Percentiles rank a stretch among this genome's conserved stretches.
phyloP scores from a whole-genome alignment of 2,797 vertebrate genomes.

The Syndactyla subalaris region DNA sequence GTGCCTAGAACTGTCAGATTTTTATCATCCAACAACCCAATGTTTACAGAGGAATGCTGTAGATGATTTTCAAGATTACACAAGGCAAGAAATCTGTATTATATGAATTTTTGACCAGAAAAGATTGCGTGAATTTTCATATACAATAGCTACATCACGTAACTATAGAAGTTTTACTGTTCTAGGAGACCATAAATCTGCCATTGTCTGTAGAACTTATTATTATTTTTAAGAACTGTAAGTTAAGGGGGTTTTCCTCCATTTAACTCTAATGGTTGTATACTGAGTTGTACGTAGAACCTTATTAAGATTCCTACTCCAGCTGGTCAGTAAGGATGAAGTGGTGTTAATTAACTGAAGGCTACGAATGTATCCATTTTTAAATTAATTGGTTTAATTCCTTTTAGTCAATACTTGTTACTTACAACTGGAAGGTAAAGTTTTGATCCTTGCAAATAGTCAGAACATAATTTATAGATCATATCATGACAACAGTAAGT shows the following conservation, averaged over 20 bases:
- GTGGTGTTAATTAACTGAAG: background rate
- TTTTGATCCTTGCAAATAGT: background rate
- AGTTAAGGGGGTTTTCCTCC: background rate
- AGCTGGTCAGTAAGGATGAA: background rate
- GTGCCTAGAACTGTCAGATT: background rate
- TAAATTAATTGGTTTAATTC: background rate
- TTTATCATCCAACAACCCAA: background rate
- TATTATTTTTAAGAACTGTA: background rate
- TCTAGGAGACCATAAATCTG: background rate
- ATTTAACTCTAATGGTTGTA: background rate
- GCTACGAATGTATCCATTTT: background rate
- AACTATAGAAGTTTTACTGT: background rate
- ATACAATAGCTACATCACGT: background rate
- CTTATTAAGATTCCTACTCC: background rate
- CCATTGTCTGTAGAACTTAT: background rate
- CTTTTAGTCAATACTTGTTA: background rate
- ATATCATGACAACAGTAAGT: background rate
- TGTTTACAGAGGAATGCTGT: background rate
- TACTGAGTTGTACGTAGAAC: fast-evolving
- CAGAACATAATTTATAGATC: background rate
- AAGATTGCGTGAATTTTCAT: background rate
- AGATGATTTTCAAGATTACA: constrained; percentile 23
- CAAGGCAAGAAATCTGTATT: background rate
- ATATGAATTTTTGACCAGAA: background rate
- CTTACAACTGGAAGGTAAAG: background rate